Percentiles rank a stretch among this genome's conserved stretches.
Conservation (phyloP, 2,888 invertebrate genomes). For the Penaeus monodon region DNA sequence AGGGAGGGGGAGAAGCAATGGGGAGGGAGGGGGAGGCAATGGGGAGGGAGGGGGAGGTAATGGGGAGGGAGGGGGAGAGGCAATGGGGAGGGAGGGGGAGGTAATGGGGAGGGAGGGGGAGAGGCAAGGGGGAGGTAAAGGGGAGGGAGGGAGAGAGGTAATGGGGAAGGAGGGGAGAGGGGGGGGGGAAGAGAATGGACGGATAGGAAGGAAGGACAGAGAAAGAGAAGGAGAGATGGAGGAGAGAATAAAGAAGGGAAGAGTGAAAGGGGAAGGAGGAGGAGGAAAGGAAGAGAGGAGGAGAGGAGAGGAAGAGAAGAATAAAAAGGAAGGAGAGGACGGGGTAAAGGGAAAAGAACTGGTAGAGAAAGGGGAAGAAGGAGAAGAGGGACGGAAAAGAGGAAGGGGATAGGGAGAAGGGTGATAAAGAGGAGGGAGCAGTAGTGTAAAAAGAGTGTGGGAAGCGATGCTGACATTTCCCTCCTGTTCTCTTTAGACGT, state of each 20-base stretch:
- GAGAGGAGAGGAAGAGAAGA: too few species aligned
- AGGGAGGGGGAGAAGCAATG: background rate
- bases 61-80: background rate
- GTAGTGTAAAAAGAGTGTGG: too few species aligned
- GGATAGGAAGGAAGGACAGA: background rate
- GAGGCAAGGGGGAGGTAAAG: background rate
- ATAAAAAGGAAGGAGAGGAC: too few species aligned
- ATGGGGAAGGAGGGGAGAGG: background rate
- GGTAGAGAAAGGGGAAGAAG: conserved; percentile 8
- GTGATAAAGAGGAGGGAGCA: too few species aligned
- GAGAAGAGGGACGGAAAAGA: background rate
- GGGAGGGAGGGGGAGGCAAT: background rate
- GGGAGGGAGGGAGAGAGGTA: background rate
- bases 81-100: background rate
- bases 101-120: background rate
- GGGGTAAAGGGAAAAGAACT: background rate
- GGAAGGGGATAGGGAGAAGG: too few species aligned
- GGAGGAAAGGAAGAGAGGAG: background rate
- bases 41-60: background rate
- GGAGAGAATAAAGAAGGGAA: background rate
- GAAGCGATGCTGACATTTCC: too few species aligned
- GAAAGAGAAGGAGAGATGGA: background rate
- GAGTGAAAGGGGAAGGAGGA: background rate
- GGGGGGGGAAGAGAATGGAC: background rate
- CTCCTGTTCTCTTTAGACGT: too few species aligned